Conservation (phyloP, 2,113 vertebrate genomes). For the Hylia prasina region DNA sequence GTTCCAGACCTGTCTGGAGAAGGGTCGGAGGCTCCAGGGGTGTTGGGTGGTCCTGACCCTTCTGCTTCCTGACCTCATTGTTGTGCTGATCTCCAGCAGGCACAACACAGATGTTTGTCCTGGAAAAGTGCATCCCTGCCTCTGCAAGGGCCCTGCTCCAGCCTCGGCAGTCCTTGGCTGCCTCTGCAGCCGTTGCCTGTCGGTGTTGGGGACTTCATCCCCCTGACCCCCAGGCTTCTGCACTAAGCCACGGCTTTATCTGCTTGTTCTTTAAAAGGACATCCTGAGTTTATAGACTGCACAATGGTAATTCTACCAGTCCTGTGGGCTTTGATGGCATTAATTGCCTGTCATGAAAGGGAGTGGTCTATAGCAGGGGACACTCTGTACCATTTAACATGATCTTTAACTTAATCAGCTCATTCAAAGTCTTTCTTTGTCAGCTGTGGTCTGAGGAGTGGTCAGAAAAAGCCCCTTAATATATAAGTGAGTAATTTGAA, state of each 20-base stretch:
- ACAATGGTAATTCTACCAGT: accelerated
- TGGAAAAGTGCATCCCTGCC: not conserved
- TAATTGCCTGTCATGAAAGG: not conserved
- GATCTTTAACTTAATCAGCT: not conserved
- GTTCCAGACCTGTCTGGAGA: not conserved
- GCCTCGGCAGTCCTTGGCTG: not conserved
- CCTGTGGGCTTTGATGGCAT: not conserved
- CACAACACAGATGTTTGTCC: not conserved
- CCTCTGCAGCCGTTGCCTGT: accelerated
- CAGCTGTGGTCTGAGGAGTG: not conserved
- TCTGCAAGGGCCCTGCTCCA: not conserved
- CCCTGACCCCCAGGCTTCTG: not conserved
- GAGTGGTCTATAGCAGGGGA: not conserved
- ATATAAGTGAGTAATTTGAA: not conserved
- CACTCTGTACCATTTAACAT: not conserved
- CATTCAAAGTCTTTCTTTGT: not conserved
- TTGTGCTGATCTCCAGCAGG: not conserved
- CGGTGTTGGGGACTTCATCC: not conserved
- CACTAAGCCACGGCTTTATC: not conserved
- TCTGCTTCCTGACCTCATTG: accelerated
- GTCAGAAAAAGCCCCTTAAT: not conserved
- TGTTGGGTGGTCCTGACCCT: not conserved
- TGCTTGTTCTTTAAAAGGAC: not conserved
- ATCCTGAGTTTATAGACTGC: not conserved
- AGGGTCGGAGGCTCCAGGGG: accelerated